These are phyloP conservation scores for Sebastes goodei DNA, from an alignment of 2,797 vertebrate species.

Conservation along the genomic window DNA sequence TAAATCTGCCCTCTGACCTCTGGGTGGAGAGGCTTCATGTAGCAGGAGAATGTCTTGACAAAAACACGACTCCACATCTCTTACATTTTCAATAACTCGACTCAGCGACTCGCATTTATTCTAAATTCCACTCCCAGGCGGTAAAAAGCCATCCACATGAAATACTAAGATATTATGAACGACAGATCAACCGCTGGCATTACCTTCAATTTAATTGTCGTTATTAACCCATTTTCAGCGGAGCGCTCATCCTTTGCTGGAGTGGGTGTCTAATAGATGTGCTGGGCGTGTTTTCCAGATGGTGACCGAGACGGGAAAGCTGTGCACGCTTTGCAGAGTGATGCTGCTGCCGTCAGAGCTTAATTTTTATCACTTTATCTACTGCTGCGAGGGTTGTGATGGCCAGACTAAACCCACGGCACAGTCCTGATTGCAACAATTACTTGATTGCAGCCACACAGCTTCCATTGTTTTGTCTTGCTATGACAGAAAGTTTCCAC, in stretches of 20 bases:
- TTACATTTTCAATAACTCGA: slow-evolving; percentile 15
- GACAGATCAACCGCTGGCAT: slow-evolving; percentile 29
- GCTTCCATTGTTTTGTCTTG: slow-evolving; percentile 4
- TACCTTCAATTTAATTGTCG: slow-evolving; percentile 51
- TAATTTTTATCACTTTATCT: slow-evolving; percentile 46
- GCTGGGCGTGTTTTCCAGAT: slow-evolving; percentile 59
- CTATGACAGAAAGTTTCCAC: neutral
- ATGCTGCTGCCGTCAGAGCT: slow-evolving; percentile 36
- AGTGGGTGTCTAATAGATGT: slow-evolving; percentile 43
- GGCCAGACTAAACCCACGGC: slow-evolving; percentile 15
- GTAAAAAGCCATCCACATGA: slow-evolving; percentile 14
- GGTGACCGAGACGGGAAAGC: slow-evolving; percentile 45
- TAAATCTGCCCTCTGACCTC: neutral
- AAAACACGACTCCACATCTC: slow-evolving; percentile 10
- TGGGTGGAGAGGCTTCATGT: neutral
- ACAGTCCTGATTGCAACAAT: slow-evolving; percentile 25
- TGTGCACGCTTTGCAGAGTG: slow-evolving; percentile 18
- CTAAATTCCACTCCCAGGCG: neutral
- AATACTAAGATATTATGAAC: slow-evolving; percentile 30
- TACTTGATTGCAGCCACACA: neutral
- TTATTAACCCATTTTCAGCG: slow-evolving; percentile 59
- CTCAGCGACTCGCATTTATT: slow-evolving; percentile 15
- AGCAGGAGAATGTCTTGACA: neutral
- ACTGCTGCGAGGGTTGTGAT: slow-evolving; percentile 10
- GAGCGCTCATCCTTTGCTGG: slow-evolving; percentile 43